phyloP scores from a whole-genome alignment of 2,888 invertebrate species.

The Raillietiella orientalis region DNA sequence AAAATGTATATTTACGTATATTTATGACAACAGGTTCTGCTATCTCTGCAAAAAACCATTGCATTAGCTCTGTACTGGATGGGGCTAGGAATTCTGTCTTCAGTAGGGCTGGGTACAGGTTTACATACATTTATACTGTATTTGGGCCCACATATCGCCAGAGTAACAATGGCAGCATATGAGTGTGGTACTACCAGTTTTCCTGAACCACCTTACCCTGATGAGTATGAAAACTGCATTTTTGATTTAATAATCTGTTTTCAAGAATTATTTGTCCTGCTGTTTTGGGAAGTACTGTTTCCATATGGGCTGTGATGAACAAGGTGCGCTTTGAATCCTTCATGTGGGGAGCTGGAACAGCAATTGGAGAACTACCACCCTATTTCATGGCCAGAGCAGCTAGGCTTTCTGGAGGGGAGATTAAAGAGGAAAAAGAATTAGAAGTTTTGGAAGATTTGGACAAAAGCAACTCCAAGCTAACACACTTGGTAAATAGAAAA shows the following conservation, averaged over 20 bases:
- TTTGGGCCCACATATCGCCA: conserved; percentile 94
- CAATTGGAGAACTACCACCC: conserved; percentile 91
- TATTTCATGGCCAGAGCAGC: conserved; percentile 98
- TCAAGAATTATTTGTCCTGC: conserved; percentile 61
- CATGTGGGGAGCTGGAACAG: conserved; percentile 90
- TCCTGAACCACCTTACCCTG: conserved; percentile 92
- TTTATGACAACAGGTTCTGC: too few relatives aligned
- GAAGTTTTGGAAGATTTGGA: conserved; percentile 34
- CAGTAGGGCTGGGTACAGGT: conserved; percentile 90
- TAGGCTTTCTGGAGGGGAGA: conserved; percentile 16
- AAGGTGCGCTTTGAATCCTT: conserved; percentile 84
- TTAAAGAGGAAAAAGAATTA: conserved; percentile 25
- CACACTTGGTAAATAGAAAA: too few relatives aligned
- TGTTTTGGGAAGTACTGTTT: conserved; percentile 26
- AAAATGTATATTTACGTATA: too few relatives aligned
- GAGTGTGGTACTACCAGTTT: conserved; percentile 85
- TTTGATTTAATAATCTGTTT: conserved; percentile 1
- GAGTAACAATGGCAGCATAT: conserved; percentile 89
- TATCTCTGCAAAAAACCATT: conserved; percentile 13
- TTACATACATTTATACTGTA: conserved; percentile 94
- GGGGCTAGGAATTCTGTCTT: conserved; percentile 73
- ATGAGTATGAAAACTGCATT: conserved; percentile 29
- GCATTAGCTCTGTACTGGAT: conserved; percentile 69
- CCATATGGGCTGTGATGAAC: conserved; percentile 72
- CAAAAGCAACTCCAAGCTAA: conserved; percentile 26